Percentiles rank a stretch among this genome's conserved stretches.
Conservation (phyloP, 2,888 invertebrate genomes). For the Serrognathus titanus region DNA sequence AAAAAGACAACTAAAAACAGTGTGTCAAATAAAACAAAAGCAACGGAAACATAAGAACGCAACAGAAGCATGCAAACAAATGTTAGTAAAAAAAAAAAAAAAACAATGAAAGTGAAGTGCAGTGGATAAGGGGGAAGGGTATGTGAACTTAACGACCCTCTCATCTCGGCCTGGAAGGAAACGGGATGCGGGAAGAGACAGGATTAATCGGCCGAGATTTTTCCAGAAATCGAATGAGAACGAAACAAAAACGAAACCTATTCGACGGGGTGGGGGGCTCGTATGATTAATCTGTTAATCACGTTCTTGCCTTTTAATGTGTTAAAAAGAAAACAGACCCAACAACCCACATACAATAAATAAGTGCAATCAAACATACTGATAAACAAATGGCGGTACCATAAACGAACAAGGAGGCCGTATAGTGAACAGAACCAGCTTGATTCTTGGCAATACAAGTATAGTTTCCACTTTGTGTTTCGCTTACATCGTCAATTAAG, state of each 20-base stretch:
- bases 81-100: slow-evolving; percentile 31
- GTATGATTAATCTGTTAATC: no score
- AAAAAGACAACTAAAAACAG: slow-evolving; percentile 10
- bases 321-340: not conserved
- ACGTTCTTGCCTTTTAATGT: no score
- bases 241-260: slow-evolving; percentile 24
- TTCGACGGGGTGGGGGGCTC: slow-evolving; percentile 32
- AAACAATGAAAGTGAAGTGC: slow-evolving; percentile 39
- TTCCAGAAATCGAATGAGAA: no score
- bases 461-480: slow-evolving; percentile 46
- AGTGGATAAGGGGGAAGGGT: slow-evolving; percentile 37
- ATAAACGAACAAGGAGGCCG: slow-evolving; percentile 44
- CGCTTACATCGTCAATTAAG: slow-evolving; percentile 44
- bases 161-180: slow-evolving; percentile 8
- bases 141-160: slow-evolving; percentile 13
- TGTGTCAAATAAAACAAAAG: slow-evolving; percentile 21
- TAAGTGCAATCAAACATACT: not conserved
- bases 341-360: slow-evolving; percentile 25
- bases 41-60: slow-evolving; percentile 27
- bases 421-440: slow-evolving; percentile 44
- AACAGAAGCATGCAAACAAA: slow-evolving; percentile 35
- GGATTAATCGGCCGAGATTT: slow-evolving; percentile 1
- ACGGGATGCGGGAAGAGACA: not conserved
- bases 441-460: slow-evolving; percentile 46
- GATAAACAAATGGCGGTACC: slow-evolving; percentile 36